Evolutionary conservation across 2,888 invertebrate genomes (phyloP).

Genomic region (Tuberolachnus salignus): DNA sequence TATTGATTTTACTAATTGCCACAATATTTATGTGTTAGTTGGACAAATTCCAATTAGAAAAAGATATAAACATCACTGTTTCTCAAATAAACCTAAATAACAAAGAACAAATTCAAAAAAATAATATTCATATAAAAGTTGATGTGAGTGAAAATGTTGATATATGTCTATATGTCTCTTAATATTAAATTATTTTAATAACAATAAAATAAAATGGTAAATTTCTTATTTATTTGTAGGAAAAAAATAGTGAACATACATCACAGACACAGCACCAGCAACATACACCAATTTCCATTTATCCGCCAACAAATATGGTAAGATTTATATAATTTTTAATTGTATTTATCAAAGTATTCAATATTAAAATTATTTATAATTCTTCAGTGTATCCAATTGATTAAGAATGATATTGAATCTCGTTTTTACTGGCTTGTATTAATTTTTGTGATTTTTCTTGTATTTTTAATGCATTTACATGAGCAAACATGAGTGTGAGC

Average conservation of each 20-base stretch:
- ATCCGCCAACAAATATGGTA: slow-evolving; percentile 30
- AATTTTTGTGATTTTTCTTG: too few relatives aligned
- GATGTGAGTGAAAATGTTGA: not conserved
- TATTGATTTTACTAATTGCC: not conserved
- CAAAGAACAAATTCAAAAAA: not conserved
- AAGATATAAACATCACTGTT: not conserved
- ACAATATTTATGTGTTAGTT: slow-evolving; percentile 5
- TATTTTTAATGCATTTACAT: too few relatives aligned
- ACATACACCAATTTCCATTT: not conserved
- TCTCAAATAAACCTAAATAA: not conserved
- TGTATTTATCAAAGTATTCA: not conserved
- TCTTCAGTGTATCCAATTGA: too few relatives aligned
- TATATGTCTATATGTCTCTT: not conserved
- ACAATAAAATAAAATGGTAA: not conserved
- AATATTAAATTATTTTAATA: not conserved
- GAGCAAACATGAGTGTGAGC: too few relatives aligned
- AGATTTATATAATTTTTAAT: not conserved
- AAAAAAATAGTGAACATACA: slow-evolving; percentile 8
- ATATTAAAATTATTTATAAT: too few relatives aligned
- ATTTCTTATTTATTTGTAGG: not conserved
- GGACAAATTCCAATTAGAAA: slow-evolving; percentile 13
- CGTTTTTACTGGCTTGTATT: too few relatives aligned
- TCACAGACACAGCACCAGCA: not conserved
- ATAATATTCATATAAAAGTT: not conserved
- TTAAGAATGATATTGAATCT: too few relatives aligned